Evolutionary conservation across 2,113 vertebrate genomes (phyloP), one percentile per base, ranked within the genome.

Genomic region (Cyanistes caeruleus): DNA sequence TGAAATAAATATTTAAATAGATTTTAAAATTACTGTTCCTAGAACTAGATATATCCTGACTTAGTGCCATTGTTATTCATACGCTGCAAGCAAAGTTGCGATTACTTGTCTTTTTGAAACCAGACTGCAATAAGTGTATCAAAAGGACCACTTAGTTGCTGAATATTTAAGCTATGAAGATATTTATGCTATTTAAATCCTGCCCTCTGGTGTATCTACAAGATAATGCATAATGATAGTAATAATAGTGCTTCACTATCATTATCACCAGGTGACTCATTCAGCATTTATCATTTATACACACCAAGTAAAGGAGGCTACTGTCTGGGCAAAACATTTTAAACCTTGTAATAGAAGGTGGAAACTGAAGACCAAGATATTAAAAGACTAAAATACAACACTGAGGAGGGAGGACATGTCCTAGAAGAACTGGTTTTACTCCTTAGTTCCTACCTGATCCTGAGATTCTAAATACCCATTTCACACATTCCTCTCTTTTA

Each of bases 171-270:
- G 4, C 9, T 35, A 16, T 55, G 55, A 78, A 81, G 27, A 37
- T 59, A 63, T 27, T 83, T 39, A 68, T 56, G 72, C 51, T 76
- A 72, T 76, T 82, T 92, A 95, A 92, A 96, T 59, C 72, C 91
- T 96, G 96, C 95, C 96, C 96, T 92, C 93, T 96, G 93, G 58
- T 95, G 95, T 65, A 69, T n/a, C 83, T 25, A 76, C 31, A 14
- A 37, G 86, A 95, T 80, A 95, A 88, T 49, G 72, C 96, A 73
- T 31, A 85, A 53, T 30, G 23, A 41, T 7, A 65, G 11, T 6
- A 62, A 31, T 25, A 30, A 46, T 5, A 62, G 30, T 10, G 46
- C 27, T 43, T 73, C 27, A 44, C 10, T n/a, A n/a, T n/a, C n/a
- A n/a, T n/a, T n/a, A n/a, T n/a, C n/a, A 35, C 7, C 1, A 2